phyloP scores from a whole-genome alignment of 2,113 vertebrate species.

The Pao palembangensis region DNA sequence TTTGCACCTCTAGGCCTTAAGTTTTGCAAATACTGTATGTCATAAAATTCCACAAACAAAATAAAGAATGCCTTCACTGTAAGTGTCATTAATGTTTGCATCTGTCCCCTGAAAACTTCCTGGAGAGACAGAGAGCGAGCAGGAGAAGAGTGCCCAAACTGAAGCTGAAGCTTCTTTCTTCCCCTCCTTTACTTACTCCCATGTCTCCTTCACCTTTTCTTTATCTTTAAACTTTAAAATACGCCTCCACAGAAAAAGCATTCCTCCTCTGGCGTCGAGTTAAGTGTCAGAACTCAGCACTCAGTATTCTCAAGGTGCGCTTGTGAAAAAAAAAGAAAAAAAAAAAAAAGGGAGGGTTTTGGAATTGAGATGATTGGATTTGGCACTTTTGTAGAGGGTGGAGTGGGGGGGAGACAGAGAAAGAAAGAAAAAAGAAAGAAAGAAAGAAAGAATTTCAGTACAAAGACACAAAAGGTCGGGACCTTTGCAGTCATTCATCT shows the following conservation, averaged over 20 bases:
- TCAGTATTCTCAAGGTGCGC: constrained; percentile 68
- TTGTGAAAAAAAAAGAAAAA: constrained; percentile 34
- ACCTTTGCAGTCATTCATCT: too few relatives aligned
- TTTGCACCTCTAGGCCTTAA: too few relatives aligned
- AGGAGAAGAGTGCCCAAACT: too few relatives aligned
- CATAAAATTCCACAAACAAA: too few relatives aligned
- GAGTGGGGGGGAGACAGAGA: neutral
- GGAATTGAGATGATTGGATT: constrained; percentile 67
- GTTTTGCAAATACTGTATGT: too few relatives aligned
- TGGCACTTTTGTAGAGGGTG: constrained; percentile 51
- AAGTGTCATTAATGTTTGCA: too few relatives aligned
- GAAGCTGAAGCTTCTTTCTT: neutral
- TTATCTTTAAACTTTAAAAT: constrained; percentile 46
- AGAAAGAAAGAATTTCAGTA: constrained; percentile 2
- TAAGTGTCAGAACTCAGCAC: constrained; percentile 65
- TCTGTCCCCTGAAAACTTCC: too few relatives aligned
- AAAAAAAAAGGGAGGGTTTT: constrained; percentile 32
- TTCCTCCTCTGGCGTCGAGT: constrained; percentile 46
- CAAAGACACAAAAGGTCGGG: neutral
- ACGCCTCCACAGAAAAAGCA: constrained; percentile 45
- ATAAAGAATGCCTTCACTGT: too few relatives aligned
- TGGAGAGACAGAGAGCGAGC: too few relatives aligned
- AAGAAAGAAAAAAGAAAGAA: neutral
- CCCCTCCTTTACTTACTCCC: constrained; percentile 1
- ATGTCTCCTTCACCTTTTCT: constrained; percentile 1